Percentiles rank a stretch among this genome's conserved stretches.
These are phyloP conservation scores for Piscicola geometra DNA, from an alignment of 2,888 invertebrate genomes.

Conservation along the genomic window DNA sequence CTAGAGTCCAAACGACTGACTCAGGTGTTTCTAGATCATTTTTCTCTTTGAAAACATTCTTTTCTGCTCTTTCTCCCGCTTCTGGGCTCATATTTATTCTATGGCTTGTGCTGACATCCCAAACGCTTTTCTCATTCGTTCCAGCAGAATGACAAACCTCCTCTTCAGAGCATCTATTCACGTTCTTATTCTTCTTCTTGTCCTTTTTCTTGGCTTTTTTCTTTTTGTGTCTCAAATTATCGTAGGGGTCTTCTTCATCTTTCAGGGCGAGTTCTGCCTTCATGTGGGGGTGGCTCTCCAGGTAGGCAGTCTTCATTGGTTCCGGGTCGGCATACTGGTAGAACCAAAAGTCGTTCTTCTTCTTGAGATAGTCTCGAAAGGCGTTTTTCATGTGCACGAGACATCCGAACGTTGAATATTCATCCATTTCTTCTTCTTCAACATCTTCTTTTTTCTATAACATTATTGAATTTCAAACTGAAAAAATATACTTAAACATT, in stretches of 20 bases:
- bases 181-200: no score
- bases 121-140: not conserved
- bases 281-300: not conserved
- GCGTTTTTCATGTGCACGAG: no score
- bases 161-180: no score
- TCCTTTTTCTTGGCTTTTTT: no score
- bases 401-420: no score
- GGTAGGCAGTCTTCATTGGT: not conserved
- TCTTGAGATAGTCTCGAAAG: not conserved
- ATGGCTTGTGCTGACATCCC: no score
- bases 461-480: not conserved
- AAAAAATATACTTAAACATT: no score
- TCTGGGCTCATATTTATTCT: not conserved
- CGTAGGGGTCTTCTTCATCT: slow-evolving; percentile 1
- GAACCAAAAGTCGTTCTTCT: not conserved
- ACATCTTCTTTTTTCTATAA: not conserved
- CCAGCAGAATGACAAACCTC: not conserved
- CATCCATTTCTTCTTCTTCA: not conserved
- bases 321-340: not conserved
- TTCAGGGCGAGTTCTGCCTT: not conserved
- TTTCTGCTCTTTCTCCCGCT: not conserved
- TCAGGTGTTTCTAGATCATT: not conserved
- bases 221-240: not conserved
- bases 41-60: not conserved
- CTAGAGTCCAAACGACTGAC: not conserved